Evolutionary conservation across 2,888 invertebrate species (phyloP).

Genomic region (Emmelina monodactyla): DNA sequence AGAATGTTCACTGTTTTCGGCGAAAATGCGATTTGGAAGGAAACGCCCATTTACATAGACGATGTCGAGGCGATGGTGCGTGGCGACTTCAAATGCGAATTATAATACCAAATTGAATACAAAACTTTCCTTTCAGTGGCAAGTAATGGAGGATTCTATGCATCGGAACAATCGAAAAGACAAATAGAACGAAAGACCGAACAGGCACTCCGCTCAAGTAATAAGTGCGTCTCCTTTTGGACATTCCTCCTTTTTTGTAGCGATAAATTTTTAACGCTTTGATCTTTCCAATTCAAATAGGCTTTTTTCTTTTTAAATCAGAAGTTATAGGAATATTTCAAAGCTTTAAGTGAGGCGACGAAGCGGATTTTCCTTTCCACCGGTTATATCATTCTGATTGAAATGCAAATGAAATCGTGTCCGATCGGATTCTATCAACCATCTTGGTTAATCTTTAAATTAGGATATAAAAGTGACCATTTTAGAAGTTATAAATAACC

Average conservation of each 20-base stretch:
- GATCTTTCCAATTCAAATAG: conserved; percentile 65
- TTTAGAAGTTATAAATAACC: too few species aligned
- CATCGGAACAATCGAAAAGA: conserved; percentile 66
- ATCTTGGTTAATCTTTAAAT: conserved; percentile 40
- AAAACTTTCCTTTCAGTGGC: conserved; percentile 68
- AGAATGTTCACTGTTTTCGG: conserved; percentile 35
- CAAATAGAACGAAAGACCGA: conserved; percentile 59
- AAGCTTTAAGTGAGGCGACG: conserved; percentile 61
- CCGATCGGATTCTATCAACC: conserved; percentile 48
- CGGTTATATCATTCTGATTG: conserved; percentile 61
- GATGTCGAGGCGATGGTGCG: conserved; percentile 65
- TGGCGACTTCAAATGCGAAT: conserved; percentile 67
- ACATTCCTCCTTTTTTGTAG: conserved; percentile 49
- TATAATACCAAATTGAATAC: conserved; percentile 69
- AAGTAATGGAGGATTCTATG: conserved; percentile 66
- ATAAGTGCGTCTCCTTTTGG: conserved; percentile 63
- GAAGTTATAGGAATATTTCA: conserved; percentile 64
- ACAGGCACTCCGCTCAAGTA: conserved; percentile 60
- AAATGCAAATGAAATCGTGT: conserved; percentile 63
- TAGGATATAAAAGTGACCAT: too few species aligned
- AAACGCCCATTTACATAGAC: conserved; percentile 64
- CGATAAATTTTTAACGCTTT: conserved; percentile 63
- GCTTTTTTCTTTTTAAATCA: conserved; percentile 58
- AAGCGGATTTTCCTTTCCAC: conserved; percentile 59
- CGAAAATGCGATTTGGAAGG: conserved; percentile 55